A percentile compares a stretch with the other conserved stretches of the same genome.
phyloP scores from a whole-genome alignment of 92 coral and sea anemone species.

The Metridium senile region DNA sequence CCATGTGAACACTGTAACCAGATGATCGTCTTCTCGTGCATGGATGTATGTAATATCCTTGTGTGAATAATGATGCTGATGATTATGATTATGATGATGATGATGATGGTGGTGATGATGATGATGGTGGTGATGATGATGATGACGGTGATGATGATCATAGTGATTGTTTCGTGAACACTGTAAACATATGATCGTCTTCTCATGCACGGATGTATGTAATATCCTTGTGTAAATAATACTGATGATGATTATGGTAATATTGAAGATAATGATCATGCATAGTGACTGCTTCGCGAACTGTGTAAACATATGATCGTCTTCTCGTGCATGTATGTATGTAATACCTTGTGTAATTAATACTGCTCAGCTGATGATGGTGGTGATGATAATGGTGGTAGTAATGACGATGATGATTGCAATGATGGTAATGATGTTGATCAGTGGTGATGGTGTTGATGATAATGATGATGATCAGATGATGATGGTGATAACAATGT shows the following conservation, averaged over 20 bases:
- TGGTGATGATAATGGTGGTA: not conserved
- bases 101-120: not conserved
- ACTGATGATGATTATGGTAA: not conserved
- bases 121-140: not conserved
- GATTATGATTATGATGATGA: not conserved
- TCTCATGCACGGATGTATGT: constrained; percentile 81
- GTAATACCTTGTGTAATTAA: constrained; percentile 10
- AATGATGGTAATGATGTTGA: not conserved
- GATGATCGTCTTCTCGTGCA: constrained; percentile 68
- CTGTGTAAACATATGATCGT: constrained; percentile 78
- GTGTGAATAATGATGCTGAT: not conserved
- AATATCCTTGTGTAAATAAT: not conserved
- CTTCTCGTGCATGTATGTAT: constrained; percentile 74
- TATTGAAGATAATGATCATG: not conserved
- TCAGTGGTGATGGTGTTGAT: not conserved
- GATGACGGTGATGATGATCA: no score
- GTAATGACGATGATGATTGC: not conserved
- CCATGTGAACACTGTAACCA: constrained; percentile 76
- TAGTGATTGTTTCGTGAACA: no score
- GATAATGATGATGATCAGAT: not conserved
- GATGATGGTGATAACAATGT: not conserved
- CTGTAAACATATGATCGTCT: constrained; percentile 73
- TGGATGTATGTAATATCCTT: constrained; percentile 62
- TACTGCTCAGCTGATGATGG: not conserved
- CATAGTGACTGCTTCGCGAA: no score